Evolutionary conservation across 2,797 vertebrate genomes (phyloP), one percentile per base, ranked within the genome.

Genomic region (Scolopax rusticola): DNA sequence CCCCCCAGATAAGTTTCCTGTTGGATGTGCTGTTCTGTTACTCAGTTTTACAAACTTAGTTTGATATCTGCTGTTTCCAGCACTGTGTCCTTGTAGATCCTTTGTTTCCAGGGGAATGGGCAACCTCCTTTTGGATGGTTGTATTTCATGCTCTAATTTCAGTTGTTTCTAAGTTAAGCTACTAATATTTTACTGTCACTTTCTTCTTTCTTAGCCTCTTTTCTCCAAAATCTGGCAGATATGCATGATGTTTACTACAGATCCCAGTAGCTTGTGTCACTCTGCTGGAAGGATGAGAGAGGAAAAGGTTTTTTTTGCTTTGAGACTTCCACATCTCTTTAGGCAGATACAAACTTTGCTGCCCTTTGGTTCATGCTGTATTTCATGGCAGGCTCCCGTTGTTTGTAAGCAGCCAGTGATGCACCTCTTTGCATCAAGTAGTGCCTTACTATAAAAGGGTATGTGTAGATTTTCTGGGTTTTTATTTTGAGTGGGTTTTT

Each of bases 121-220:
- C 65, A 69, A 1, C 51, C 24, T 41, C 41, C 38, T 70, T 60
- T 5, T 1, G 15, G 76, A 8, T 32, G 28, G 7, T 45, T 54
- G 8, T 59, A 28, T 48, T 63, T 59, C 17, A 3, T 59, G 28
- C 38, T 71, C 32, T 45, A 25, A 60, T 41, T 60, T 64, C 16
- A 61, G 9, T 16, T 71, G 21, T 41, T 91, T 76, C 51, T 41
- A 41, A 65, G 27, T 43, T 73, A 50, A 80, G 8, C n/a, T 68
- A 5, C 11, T 74, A 0, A 4, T 32, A 16, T 4, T 64, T 80
- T 19, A n/a, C 4, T 11, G 13, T 50, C 6, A 6, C 9, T 9
- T 8, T 75, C 4, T 7, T 56, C 17, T 89, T 43, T 41, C 21
- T 70, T 24, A 32, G 6, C 32, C 41, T 78, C 21, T 77, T 45